Evolutionary conservation across 2,797 vertebrate species (phyloP).

Genomic region (Myotis myotis): DNA sequence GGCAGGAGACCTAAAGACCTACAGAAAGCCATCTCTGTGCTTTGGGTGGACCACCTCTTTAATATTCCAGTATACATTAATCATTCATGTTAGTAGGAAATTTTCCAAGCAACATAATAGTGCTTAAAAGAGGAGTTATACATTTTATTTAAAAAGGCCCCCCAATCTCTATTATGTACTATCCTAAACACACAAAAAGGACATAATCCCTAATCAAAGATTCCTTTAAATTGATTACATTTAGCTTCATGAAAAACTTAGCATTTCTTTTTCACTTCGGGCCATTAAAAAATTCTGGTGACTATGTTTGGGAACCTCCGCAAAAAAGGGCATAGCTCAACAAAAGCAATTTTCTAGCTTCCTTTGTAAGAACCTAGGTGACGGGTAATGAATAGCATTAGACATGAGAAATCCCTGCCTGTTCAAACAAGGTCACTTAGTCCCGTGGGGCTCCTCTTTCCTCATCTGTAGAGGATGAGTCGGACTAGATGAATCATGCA

Average conservation of each 20-base stretch:
- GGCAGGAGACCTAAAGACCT: not conserved
- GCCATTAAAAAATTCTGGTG: conserved; percentile 24
- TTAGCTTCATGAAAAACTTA: conserved; percentile 47
- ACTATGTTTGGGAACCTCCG: conserved; percentile 39
- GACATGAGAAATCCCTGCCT: conserved; percentile 59
- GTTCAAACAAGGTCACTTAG: conserved; percentile 71
- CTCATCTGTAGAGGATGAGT: conserved; percentile 67
- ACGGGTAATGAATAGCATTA: conserved; percentile 54
- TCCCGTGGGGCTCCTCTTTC: conserved; percentile 35
- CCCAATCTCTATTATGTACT: conserved; percentile 3
- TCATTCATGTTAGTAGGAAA: conserved; percentile 32
- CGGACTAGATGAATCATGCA: conserved; percentile 50
- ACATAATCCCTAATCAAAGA: conserved; percentile 13
- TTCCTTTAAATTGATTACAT: conserved; percentile 41
- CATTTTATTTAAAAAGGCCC: conserved; percentile 19
- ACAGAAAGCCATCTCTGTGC: conserved; percentile 30
- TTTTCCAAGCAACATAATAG: conserved; percentile 45
- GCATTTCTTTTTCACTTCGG: conserved; percentile 52
- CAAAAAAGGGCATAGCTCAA: conserved; percentile 42
- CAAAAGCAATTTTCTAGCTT: conserved; percentile 60
- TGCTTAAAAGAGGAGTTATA: not conserved
- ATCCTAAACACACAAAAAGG: conserved; percentile 7
- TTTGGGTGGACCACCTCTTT: not conserved
- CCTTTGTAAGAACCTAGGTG: conserved; percentile 57
- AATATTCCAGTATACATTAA: conserved; percentile 32